phyloP scores from a whole-genome alignment of 2,113 vertebrate genomes.

The Cacatua alba region DNA sequence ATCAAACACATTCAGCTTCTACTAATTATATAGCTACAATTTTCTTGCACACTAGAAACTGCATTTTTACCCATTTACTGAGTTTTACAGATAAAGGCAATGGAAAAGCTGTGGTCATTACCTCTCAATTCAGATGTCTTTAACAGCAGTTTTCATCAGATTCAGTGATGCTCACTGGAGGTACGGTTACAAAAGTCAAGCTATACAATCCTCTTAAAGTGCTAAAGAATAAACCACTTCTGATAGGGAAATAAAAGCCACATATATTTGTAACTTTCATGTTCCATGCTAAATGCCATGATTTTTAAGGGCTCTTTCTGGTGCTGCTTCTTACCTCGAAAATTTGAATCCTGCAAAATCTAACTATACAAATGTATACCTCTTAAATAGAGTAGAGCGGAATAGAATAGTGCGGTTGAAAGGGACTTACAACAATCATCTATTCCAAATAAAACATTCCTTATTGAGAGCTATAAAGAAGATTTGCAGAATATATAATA shows the following conservation, averaged over 20 bases:
- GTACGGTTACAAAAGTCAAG: not conserved
- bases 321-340: not conserved
- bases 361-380: not conserved
- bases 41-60: not conserved
- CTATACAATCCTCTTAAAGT: not conserved
- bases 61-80: not conserved
- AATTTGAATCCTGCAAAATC: not conserved
- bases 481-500: not conserved
- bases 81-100: not conserved
- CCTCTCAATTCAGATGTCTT: not conserved
- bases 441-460: not conserved
- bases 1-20: not conserved
- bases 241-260: not conserved
- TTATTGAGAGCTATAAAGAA: not conserved
- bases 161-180: not conserved
- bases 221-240: not conserved
- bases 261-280: not conserved
- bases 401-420: not conserved
- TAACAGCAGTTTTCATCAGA: not conserved
- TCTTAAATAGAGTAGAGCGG: not conserved
- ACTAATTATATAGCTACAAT: not conserved
- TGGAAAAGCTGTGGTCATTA: not conserved
- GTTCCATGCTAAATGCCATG: not conserved
- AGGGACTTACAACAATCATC: not conserved
- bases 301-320: not conserved